Evolutionary conservation across 2,888 invertebrate species (phyloP).

Genomic region (Lypha dubia): DNA sequence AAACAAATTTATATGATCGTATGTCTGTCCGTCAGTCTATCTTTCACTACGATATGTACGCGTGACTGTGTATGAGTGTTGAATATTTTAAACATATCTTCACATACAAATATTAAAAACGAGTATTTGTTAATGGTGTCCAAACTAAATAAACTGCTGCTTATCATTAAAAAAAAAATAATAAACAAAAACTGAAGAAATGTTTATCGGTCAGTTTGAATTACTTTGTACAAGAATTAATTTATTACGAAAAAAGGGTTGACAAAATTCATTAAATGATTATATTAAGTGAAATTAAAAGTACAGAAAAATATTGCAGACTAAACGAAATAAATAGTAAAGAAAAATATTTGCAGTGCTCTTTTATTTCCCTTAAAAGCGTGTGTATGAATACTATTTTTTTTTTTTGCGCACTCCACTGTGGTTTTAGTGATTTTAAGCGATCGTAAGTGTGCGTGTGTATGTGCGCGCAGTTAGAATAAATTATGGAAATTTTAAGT

Average conservation of each 20-base stretch:
- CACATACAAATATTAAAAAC: background rate
- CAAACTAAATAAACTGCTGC: constrained; percentile 38
- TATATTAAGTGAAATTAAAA: constrained; percentile 1
- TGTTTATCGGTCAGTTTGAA: constrained; percentile 64
- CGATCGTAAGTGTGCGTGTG: background rate
- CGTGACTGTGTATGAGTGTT: constrained; percentile 31
- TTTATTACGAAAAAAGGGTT: background rate
- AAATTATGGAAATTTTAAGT: constrained; percentile 75
- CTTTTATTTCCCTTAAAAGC: background rate
- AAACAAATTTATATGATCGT: constrained; percentile 39
- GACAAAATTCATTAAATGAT: constrained; percentile 24
- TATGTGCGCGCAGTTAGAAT: constrained; percentile 53
- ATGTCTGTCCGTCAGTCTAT: constrained; percentile 4
- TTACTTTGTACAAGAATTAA: constrained; percentile 8
- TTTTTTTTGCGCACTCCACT: constrained; percentile 21
- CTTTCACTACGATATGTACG: background rate
- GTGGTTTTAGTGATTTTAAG: constrained; percentile 10
- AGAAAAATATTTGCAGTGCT: background rate
- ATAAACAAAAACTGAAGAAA: constrained; percentile 16
- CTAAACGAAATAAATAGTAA: constrained; percentile 6
- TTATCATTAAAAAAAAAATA: constrained; percentile 43
- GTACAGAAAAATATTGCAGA: constrained; percentile 24
- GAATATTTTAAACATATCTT: constrained; percentile 40
- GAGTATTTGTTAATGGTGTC: constrained; percentile 17
- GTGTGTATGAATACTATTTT: too few species aligned